Base-by-base conservation (phyloP, 2,888 invertebrate species). In the Thera britannica region DNA sequence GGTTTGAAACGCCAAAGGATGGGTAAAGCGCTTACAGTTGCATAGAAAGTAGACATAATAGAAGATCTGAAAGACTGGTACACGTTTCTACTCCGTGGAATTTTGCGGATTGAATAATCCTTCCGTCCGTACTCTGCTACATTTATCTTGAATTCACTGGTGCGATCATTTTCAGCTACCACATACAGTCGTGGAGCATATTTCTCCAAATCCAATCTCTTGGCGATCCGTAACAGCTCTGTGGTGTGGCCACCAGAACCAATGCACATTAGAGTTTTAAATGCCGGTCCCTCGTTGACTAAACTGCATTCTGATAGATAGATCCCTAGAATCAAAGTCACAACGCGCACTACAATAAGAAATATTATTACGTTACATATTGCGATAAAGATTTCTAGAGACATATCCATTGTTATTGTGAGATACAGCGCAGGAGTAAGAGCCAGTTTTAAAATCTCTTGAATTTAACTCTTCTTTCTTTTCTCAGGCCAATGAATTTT, bases 211-310 rank as follows among this genome's bases (percentile, higher is more conserved):
- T 96, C 94, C 56, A 99, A 83, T 41, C 94, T 92, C 74, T 94
- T 90, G 5, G 97, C 86, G 54, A 99, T 92, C 72, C 96, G 94
- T 60, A 99, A 85, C 94, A 99, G 97, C 94, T 99, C 99, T n/a
- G 97, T 96, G 0, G 99, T 99, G 85, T 99, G 99, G 0, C 98
- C 98, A 65, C 98, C 98, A 74, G 97, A 96, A 51, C 97, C 97
- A 68, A 97, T 95, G 74, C 97, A 95, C 75, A 96, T 92, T 67
- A 96, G 78, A 5, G 96, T 96, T 71, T 84, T 85, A 44, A 93
- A 75, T 61, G 84, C 74, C 46, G 71, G 74, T 8, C 74, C 72
- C 63, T 79, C 71, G 61, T 74, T 78, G 59, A 72, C 72, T 57
- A 91, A 66, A 70, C 70, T 76, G 74, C 84, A 84, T 68, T 87